Evolutionary conservation across 2,113 vertebrate genomes (phyloP), one percentile per base, ranked within the genome.

Genomic region (Globicephala melas): DNA sequence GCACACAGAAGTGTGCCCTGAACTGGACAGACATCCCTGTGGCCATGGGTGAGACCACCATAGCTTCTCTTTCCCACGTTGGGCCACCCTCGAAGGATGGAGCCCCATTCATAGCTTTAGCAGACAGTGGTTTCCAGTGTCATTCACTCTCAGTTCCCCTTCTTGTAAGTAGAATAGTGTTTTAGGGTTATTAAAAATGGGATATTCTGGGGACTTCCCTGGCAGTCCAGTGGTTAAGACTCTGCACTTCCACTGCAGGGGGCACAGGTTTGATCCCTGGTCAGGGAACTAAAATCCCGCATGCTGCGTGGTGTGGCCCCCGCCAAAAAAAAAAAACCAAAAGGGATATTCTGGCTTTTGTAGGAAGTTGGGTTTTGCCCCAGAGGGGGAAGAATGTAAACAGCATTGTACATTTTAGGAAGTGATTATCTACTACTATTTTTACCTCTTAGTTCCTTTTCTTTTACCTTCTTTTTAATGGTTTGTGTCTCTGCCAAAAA

Each of bases 1-100:
- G 99, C 98, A 99, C 99, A 31, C 99, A 99, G 98, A 99, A 99
- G 91, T 99, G 99, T 97, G 99, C 99, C 94, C 99, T 99, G 96
- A 99, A 99, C 97, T 99, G 99, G 99, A 99, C 99, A 9, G 99
- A 99, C 98, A 99, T 99, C 97, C 99, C 99, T 18, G 99, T 99
- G 96, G 99, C 99, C 47, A 99, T 99, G 99, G 99, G 99, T 99
- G 98, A 99, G 97, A 94, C 26, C 80, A 73, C 10, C 80, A 65
- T 28, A n/a, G 31, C 71, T 94, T 4, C 12, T 63, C 0, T 50
- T 79, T 41, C 53, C 36, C 26, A 3, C 23, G 74, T 58, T 41
- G 76, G 94, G 73, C 20, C 11, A 12, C 91, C 20, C 60, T 55
- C 23, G 1, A 11, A 68, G 84, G 60, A 3, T 9, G 38, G 63